Base-by-base conservation (phyloP, 2,113 vertebrate species). In the Myiopsitta monachus region DNA sequence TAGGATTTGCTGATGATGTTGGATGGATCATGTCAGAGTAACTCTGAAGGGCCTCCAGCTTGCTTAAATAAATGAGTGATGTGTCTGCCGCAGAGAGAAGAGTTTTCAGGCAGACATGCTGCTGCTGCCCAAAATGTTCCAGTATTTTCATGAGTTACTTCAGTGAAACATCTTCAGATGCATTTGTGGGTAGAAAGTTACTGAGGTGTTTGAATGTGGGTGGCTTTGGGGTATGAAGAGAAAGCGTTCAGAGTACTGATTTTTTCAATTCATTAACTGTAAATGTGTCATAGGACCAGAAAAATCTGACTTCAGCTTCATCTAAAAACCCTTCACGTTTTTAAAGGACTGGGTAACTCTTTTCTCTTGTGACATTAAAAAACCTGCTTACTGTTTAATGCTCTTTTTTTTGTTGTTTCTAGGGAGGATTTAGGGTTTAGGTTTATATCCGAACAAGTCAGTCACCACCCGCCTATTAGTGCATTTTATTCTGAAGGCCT, bases 391-490 rank as follows among this genome's bases (percentile, higher is more conserved):
- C 14, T 69, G 51, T 80, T 83, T 86, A 82, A 93, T 87, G 44
- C 19, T 66, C 21, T 41, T 24, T 33, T 28, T 68, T 84, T 85
- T 62, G 43, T 73, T 62, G 43, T 76, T 88, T 66, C 75, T 49
- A 99, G 99, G 97, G 98, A 99, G 93, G 99, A 99, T 15, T 97
- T 99, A 44, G 99, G 99, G 12, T 99, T 99, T 98, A 98, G 98
- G 55, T 98, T 99, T 94, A 98, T 99, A 96, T 99, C 99, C 1
- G 99, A 99, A 85, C 99, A 99, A 96, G 99, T 99, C 95, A 99
- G 99, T 97, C 99, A 99, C 96, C 99, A 99, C 93, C 99, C 99
- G 9, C 99, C 99, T 3, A 21, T 99, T 96, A 99, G 99, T 95
- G 99, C 99, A 47, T 99, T 99, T 96, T 98, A 99, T 14, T 98